Evolutionary conservation across 2,888 invertebrate genomes (phyloP).

Genomic region (Drosophila mulleri): DNA sequence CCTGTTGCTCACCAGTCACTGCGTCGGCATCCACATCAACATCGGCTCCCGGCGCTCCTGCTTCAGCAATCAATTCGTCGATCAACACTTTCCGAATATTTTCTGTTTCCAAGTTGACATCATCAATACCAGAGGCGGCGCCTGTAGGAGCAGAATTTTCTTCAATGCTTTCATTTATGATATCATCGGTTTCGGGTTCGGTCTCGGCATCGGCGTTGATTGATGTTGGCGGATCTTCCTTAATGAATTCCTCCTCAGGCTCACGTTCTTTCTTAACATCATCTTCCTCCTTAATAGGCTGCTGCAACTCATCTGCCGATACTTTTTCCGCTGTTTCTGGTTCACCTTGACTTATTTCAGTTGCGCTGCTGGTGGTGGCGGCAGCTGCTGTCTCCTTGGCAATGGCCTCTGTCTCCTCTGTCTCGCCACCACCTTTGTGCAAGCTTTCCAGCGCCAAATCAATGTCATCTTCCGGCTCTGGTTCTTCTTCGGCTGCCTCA

Average conservation of each 20-base stretch:
- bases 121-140: conserved; percentile 29
- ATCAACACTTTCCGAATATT: conserved; percentile 63
- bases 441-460: conserved; percentile 77
- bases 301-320: conserved; percentile 24
- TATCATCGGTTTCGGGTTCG: conserved; percentile 9
- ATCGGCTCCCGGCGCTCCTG: conserved; percentile 29
- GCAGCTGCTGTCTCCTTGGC: conserved; percentile 14
- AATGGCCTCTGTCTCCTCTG: conserved; percentile 36
- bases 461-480: conserved; percentile 75
- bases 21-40: conserved; percentile 1
- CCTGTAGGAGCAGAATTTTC: conserved; percentile 13
- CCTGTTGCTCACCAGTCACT: conserved; percentile 21
- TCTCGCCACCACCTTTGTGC: conserved; percentile 64
- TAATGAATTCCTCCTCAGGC: conserved; percentile 57
- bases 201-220: conserved; percentile 20
- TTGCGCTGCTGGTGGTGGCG: conserved; percentile 22
- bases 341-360: conserved; percentile 35
- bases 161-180: conserved; percentile 4
- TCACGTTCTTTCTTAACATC: conserved; percentile 38
- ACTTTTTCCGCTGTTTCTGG: conserved; percentile 23
- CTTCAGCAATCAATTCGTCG: conserved; percentile 68
- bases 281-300: conserved; percentile 12
- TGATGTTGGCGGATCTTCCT: conserved; percentile 37
- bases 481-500: conserved; percentile 20
- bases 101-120: conserved; percentile 62